Percentiles rank a stretch among this genome's conserved stretches.
Conservation (phyloP, 2,113 vertebrate genomes). For the Zosterops lateralis region DNA sequence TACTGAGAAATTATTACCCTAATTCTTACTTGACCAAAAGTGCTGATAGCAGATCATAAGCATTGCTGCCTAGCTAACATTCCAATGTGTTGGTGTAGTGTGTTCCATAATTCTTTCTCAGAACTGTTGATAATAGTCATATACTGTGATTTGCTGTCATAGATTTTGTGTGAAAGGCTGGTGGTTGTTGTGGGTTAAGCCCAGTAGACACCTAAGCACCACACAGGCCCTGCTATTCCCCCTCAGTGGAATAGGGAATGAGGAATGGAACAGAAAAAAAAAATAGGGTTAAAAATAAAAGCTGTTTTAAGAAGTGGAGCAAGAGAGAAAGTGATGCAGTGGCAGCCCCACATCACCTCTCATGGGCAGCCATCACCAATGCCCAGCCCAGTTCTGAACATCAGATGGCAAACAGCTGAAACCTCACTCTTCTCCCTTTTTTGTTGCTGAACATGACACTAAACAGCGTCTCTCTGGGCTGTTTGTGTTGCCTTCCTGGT, state of each 20-base stretch:
- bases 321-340: background rate
- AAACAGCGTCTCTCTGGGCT: background rate
- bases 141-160: background rate
- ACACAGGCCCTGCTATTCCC: fast-evolving
- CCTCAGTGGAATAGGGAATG: background rate
- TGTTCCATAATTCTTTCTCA: background rate
- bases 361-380: fast-evolving
- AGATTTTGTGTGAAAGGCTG: background rate
- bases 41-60: background rate
- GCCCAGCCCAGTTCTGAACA: background rate
- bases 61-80: background rate
- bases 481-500: background rate
- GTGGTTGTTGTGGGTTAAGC: background rate
- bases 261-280: background rate
- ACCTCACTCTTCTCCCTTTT: background rate
- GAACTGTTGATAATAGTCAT: background rate
- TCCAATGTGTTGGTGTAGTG: background rate
- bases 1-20: background rate
- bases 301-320: background rate
- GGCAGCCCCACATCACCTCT: fast-evolving
- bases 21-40: background rate
- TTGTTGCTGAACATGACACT: background rate
- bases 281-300: background rate
- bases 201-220: background rate
- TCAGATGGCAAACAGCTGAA: background rate